A percentile compares a stretch with the other conserved stretches of the same genome.
Evolutionary conservation across 1,140 invertebrate genomes (phyloP).

Genomic region (Glomeris maerens): DNA sequence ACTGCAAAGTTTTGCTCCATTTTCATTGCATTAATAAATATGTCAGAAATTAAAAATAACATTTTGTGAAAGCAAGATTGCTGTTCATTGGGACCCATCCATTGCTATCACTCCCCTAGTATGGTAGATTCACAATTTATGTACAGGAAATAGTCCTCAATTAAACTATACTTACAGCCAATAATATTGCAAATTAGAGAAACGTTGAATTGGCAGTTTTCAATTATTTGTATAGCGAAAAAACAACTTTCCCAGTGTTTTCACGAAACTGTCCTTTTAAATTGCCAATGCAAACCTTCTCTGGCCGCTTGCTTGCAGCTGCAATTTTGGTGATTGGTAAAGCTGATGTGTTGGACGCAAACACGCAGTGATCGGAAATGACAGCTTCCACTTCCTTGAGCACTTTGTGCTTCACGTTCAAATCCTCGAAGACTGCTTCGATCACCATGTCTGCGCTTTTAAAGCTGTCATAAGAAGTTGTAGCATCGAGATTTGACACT

Average conservation of each 20-base stretch:
- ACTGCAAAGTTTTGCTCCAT: too few relatives aligned
- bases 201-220: too few relatives aligned
- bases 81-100: too few relatives aligned
- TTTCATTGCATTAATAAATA: too few relatives aligned
- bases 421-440: slow-evolving; percentile 97
- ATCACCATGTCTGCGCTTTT: slow-evolving; percentile 86
- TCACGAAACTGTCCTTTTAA: slow-evolving; percentile 3
- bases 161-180: too few relatives aligned
- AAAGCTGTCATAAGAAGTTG: slow-evolving; percentile 73
- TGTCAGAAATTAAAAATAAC: too few relatives aligned
- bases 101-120: too few relatives aligned
- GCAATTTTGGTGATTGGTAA: slow-evolving; percentile 94
- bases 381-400: slow-evolving; percentile 87
- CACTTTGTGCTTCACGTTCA: slow-evolving; percentile 90
- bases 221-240: background rate
- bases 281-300: slow-evolving; percentile 52
- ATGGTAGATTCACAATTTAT: too few relatives aligned
- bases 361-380: slow-evolving; percentile 75
- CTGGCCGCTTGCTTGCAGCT: slow-evolving; percentile 73
- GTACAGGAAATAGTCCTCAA: too few relatives aligned
- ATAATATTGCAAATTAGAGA: too few relatives aligned
- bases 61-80: too few relatives aligned
- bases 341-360: slow-evolving; percentile 96
- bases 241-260: slow-evolving; percentile 4
- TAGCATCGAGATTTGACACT: slow-evolving; percentile 61